phyloP scores from a whole-genome alignment of 2,113 vertebrate genomes.

The Xiphorhynchus elegans region DNA sequence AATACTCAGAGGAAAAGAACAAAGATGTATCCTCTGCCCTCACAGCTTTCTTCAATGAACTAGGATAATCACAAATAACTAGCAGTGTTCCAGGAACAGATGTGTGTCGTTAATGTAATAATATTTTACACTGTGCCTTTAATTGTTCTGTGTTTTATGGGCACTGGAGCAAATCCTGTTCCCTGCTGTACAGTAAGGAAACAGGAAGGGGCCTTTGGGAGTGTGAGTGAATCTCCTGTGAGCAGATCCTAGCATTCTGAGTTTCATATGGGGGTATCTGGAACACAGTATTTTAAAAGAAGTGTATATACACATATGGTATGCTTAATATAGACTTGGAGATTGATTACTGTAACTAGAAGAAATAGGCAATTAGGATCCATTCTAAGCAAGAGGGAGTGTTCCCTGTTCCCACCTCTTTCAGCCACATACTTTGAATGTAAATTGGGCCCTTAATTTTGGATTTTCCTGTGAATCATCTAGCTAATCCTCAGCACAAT shows the following conservation, averaged over 20 bases:
- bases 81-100: neutral
- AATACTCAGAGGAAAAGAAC: neutral
- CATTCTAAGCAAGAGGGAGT: neutral
- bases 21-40: neutral
- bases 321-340: slow-evolving; percentile 33
- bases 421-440: neutral
- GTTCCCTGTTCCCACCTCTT: neutral
- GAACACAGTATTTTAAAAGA: neutral
- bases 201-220: neutral
- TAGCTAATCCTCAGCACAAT: slow-evolving; percentile 5
- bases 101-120: neutral
- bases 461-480: slow-evolving; percentile 50
- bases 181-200: neutral
- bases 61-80: neutral
- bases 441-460: neutral
- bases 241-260: neutral
- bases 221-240: neutral
- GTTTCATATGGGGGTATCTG: neutral
- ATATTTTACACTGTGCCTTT: neutral
- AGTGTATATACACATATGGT: neutral
- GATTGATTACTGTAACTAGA: neutral
- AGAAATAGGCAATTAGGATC: slow-evolving; percentile 3
- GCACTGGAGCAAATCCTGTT: neutral
- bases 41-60: neutral
- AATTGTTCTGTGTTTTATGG: neutral